phyloP scores from a whole-genome alignment of 2,888 invertebrate species.

The Agriopis marginaria region DNA sequence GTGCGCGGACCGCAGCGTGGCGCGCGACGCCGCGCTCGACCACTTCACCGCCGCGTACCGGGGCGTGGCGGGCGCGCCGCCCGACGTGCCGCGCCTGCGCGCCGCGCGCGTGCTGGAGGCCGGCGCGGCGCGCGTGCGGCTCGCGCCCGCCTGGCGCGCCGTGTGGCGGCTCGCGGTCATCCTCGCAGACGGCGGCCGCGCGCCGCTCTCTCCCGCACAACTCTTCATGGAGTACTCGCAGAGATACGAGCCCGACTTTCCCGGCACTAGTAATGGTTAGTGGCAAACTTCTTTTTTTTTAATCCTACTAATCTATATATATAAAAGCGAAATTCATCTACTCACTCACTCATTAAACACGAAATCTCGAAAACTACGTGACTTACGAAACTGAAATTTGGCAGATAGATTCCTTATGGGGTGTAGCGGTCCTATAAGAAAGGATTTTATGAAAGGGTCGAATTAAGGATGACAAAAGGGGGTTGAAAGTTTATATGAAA shows the following conservation, averaged over 20 bases:
- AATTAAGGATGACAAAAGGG: no score
- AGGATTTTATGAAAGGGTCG: no score
- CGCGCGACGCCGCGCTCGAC: slow-evolving; percentile 68
- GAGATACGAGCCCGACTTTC: slow-evolving; percentile 69
- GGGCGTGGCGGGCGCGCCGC: slow-evolving; percentile 57
- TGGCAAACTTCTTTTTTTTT: no score
- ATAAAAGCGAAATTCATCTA: no score
- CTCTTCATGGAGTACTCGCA: slow-evolving; percentile 66
- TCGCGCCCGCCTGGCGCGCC: slow-evolving; percentile 69
- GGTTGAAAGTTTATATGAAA: no score
- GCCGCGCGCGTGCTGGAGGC: slow-evolving; percentile 61
- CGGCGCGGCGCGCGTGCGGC: slow-evolving; percentile 50
- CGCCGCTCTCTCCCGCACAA: slow-evolving; percentile 57
- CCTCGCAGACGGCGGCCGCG: slow-evolving; percentile 56
- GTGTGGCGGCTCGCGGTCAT: slow-evolving; percentile 75
- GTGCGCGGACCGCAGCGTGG: slow-evolving; percentile 72
- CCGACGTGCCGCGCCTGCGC: slow-evolving; percentile 59
- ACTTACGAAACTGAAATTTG: no score
- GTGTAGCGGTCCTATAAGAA: no score
- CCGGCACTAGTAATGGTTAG: slow-evolving; percentile 67
- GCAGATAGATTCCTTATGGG: no score
- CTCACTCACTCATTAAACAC: no score
- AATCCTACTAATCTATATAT: no score
- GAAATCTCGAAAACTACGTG: no score
- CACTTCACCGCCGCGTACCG: slow-evolving; percentile 69